phyloP scores from a whole-genome alignment of 2,888 invertebrate species.

The Chrysolina haemoptera region DNA sequence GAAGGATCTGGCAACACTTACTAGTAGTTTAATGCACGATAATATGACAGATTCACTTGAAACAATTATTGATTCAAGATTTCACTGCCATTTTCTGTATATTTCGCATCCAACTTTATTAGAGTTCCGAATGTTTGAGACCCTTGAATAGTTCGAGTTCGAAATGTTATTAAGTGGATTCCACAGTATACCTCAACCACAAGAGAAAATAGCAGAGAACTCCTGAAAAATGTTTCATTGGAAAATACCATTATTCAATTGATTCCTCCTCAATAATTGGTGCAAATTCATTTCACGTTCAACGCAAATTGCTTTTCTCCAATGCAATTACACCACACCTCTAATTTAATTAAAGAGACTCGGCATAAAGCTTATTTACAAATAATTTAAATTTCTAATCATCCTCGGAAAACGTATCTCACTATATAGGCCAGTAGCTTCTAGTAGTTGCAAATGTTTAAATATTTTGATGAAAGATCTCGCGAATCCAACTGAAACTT shows the following conservation, averaged over 20 bases:
- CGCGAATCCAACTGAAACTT: too few relatives aligned
- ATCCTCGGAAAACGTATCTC: conserved; percentile 1
- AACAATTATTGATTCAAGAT: too few relatives aligned
- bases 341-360: conserved; percentile 13
- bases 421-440: background rate
- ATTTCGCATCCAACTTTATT: background rate
- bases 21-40: too few relatives aligned
- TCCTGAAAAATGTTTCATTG: conserved; percentile 15
- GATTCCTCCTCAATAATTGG: conserved; percentile 12
- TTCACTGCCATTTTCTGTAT: background rate
- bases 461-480: background rate
- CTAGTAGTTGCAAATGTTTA: background rate
- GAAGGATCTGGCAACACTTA: too few relatives aligned
- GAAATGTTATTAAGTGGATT: background rate
- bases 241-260: conserved; percentile 13
- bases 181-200: background rate
- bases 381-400: conserved; percentile 18
- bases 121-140: background rate
- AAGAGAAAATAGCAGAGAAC: background rate
- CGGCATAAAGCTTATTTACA: background rate
- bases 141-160: background rate
- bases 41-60: too few relatives aligned
- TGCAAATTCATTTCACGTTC: conserved; percentile 15
- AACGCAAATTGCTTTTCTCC: conserved; percentile 9
- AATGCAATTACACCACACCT: conserved; percentile 13